Conservation (phyloP, 2,113 vertebrate genomes). For the Amphiprion percula region DNA sequence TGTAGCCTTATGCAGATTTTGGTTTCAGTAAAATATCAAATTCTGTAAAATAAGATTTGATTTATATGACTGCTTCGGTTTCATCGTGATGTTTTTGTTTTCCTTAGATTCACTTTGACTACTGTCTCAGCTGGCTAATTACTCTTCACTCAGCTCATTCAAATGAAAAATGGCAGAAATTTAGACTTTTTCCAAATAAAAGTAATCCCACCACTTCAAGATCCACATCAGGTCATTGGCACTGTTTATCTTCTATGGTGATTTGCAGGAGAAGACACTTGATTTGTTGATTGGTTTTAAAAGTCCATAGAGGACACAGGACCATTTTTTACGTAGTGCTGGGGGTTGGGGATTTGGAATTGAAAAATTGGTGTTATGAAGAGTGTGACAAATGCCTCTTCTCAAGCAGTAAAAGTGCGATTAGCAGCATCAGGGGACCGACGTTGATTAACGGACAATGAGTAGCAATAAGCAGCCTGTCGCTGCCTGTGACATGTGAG, state of each 20-base stretch:
- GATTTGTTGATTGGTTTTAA: slow-evolving; percentile 21
- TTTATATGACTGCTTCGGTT: too few relatives aligned
- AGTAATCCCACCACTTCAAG: slow-evolving; percentile 52
- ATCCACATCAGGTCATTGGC: slow-evolving; percentile 20
- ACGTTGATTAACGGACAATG: slow-evolving; percentile 12
- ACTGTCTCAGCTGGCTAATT: slow-evolving; percentile 17
- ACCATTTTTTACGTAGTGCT: background rate
- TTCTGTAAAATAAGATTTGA: too few relatives aligned
- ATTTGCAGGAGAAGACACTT: slow-evolving; percentile 20
- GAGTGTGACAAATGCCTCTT: background rate
- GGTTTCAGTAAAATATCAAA: too few relatives aligned
- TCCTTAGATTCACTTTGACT: background rate
- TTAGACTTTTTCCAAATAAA: slow-evolving; percentile 8
- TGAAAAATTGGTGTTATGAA: background rate
- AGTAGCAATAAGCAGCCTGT: slow-evolving; percentile 6
- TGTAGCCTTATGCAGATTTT: too few relatives aligned
- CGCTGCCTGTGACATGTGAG: slow-evolving; percentile 13
- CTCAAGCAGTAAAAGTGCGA: background rate
- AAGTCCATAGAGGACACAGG: background rate
- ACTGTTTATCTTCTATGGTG: slow-evolving; percentile 43
- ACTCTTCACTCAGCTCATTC: slow-evolving; percentile 43
- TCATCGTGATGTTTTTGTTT: background rate
- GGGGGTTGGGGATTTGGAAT: background rate
- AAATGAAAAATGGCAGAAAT: slow-evolving; percentile 27
- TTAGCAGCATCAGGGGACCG: background rate